Evolutionary conservation across 92 coral and sea anemone genomes (phyloP).

Genomic region (Montipora capitata): DNA sequence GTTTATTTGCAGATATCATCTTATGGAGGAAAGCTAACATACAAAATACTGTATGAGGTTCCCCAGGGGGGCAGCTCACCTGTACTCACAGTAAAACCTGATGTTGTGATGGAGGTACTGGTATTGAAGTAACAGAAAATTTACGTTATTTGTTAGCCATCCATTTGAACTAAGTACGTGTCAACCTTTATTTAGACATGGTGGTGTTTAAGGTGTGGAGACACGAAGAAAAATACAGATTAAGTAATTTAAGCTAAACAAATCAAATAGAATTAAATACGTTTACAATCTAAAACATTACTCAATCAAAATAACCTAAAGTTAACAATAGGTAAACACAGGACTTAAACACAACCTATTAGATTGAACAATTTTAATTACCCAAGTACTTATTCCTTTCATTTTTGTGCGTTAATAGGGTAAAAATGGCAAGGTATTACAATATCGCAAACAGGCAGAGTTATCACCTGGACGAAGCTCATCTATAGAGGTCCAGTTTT

Average conservation of each 20-base stretch:
- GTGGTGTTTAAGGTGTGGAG: too few species aligned
- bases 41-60: slow-evolving; percentile 61
- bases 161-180: too few species aligned
- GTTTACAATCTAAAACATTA: too few species aligned
- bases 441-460: slow-evolving; percentile 71
- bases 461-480: slow-evolving; percentile 57
- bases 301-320: too few species aligned
- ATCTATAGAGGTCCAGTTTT: slow-evolving; percentile 56
- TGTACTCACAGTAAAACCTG: slow-evolving; percentile 78
- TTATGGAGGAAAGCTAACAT: slow-evolving; percentile 82
- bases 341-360: too few species aligned
- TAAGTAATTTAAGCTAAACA: too few species aligned
- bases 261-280: too few species aligned
- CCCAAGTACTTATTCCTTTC: background rate
- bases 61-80: slow-evolving; percentile 79
- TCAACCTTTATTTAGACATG: too few species aligned
- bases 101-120: slow-evolving; percentile 79
- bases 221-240: too few species aligned
- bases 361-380: too few species aligned
- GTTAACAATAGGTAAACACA: too few species aligned
- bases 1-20: slow-evolving; percentile 72
- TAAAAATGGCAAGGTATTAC: slow-evolving; percentile 72
- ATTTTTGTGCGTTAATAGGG: slow-evolving; percentile 53
- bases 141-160: background rate
- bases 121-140: background rate